Percentiles rank a stretch among this genome's conserved stretches.
Evolutionary conservation across 2,888 invertebrate genomes (phyloP).

Genomic region (Endomychus coccineus): DNA sequence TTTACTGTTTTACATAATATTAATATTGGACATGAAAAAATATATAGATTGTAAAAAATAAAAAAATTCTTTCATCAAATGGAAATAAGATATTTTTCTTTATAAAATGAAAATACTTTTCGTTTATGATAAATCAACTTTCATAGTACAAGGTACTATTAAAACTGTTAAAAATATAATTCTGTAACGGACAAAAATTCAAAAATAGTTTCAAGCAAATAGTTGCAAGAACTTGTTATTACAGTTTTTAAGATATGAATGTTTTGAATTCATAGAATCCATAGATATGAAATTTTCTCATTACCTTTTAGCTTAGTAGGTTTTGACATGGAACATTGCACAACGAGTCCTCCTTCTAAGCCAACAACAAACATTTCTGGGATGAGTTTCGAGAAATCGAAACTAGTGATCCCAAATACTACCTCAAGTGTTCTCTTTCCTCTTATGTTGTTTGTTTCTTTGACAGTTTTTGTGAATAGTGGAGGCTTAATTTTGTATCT

Average conservation of each 20-base stretch:
- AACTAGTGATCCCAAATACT: constrained; percentile 36
- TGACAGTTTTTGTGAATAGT: constrained; percentile 23
- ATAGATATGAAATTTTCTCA: background rate
- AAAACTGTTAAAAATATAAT: background rate
- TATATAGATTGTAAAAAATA: too few relatives aligned
- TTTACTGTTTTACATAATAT: too few relatives aligned
- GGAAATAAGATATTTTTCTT: too few relatives aligned
- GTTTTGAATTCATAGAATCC: background rate
- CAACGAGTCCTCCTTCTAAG: constrained; percentile 40
- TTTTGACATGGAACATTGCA: constrained; percentile 40
- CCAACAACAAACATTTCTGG: constrained; percentile 41
- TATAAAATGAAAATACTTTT: too few relatives aligned
- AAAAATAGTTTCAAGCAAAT: too few relatives aligned
- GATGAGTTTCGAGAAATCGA: constrained; percentile 40
- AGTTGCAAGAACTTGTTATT: background rate
- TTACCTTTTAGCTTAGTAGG: constrained; percentile 31
- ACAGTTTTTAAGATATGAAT: background rate
- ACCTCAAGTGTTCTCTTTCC: constrained; percentile 1
- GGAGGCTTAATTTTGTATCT: constrained; percentile 38
- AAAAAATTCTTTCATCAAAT: too few relatives aligned
- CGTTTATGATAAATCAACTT: too few relatives aligned
- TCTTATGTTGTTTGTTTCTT: constrained; percentile 11
- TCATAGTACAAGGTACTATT: too few relatives aligned
- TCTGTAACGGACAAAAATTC: too few relatives aligned
- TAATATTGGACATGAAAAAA: too few relatives aligned